Base-by-base conservation (phyloP, 2,797 vertebrate species). In the Arrhamphus sclerolepis region DNA sequence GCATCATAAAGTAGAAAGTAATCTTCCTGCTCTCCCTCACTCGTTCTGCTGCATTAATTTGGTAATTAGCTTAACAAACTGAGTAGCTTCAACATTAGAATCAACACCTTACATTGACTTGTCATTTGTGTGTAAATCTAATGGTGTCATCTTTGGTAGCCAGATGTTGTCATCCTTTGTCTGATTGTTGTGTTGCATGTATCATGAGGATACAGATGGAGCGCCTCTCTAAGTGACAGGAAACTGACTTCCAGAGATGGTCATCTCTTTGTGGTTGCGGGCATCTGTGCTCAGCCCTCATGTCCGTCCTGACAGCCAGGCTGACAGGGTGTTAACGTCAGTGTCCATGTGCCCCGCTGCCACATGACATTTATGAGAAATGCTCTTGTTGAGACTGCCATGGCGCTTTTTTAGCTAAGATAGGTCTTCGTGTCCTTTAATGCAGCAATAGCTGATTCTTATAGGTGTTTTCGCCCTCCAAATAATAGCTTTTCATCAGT, bases 251-350 rank as follows among this genome's bases (percentile, higher is more conserved):
- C 26, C 68, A 78, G 77, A 84, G 72, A 86, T 75, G 78, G 67
- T 38, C 46, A 38, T 62, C 16, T 57, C 31, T 69, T 38, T 46
- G 50, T 62, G 47, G 46, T 39, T 59, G 42, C 52, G 29, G 51
- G 19, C 62, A 44, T 65, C 64, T 54, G 21, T 20, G 46, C 56
- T 44, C 21, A 1, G 54, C 62, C 31, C 51, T 67, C 57, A 10
- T 47, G 60, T 61, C 14, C 57, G 19, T 54, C 21, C 47, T 57
- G 56, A 75, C 60, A 56, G 40, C 26, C 51, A 28, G 56, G 48
- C 55, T 87, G 83, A 85, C 88, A 82, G 73, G 67, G 66, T 7
- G 73, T 69, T 80, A 83, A 89, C 78, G 75, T 64, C 70, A 63
- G 29, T 22, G 66, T 79, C 67, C 86, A 83, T 73, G 70, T 87